A percentile compares a stretch with the other conserved stretches of the same genome.
Evolutionary conservation across 2,888 invertebrate genomes (phyloP).

Genomic region (Philhelius pedissequus): DNA sequence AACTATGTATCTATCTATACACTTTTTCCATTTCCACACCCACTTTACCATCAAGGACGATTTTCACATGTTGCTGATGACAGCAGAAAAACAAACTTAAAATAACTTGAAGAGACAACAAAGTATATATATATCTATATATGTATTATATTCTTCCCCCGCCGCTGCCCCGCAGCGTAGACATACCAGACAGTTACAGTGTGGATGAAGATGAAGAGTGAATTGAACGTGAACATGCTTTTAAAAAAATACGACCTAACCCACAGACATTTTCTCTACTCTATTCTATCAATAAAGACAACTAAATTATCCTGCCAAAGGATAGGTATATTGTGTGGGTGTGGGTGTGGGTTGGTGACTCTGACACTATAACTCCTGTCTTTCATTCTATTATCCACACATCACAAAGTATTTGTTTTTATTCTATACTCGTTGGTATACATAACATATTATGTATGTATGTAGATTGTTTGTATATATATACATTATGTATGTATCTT

Average conservation of each 20-base stretch:
- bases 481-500: background rate
- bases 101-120: conserved; percentile 47
- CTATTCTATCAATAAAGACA: conserved; percentile 66
- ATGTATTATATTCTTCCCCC: background rate
- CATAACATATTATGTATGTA: too few relatives aligned
- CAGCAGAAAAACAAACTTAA: conserved; percentile 51
- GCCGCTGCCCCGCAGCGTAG: too few relatives aligned
- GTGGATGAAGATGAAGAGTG: too few relatives aligned
- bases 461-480: too few relatives aligned
- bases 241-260: conserved; percentile 38
- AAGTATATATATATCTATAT: conserved; percentile 3
- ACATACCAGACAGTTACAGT: too few relatives aligned
- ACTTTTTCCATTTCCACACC: background rate
- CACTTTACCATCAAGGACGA: background rate
- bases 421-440: too few relatives aligned
- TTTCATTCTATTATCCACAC: conserved; percentile 41
- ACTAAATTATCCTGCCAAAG: conserved; percentile 60
- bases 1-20: background rate
- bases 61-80: conserved; percentile 60
- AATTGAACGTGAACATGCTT: conserved; percentile 32
- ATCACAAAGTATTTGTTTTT: conserved; percentile 21
- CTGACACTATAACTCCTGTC: background rate
- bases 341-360: background rate
- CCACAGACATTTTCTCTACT: conserved; percentile 37
- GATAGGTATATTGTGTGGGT: background rate